A percentile compares a stretch with the other conserved stretches of the same genome.
Conservation (phyloP, 2,113 vertebrate genomes). For the Kryptolebias marmoratus region DNA sequence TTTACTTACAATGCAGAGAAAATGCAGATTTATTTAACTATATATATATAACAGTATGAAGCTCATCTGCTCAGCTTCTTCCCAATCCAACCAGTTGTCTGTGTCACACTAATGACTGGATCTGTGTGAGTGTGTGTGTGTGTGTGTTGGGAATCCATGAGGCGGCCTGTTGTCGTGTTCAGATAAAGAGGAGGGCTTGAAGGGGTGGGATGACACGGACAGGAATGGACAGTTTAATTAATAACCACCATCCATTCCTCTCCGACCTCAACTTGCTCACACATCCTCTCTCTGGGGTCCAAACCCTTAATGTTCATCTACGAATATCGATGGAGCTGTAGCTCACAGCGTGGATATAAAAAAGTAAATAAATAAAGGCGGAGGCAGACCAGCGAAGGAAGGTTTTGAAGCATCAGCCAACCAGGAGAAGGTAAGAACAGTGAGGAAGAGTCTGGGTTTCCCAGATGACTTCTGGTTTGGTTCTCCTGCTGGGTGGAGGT, state of each 20-base stretch:
- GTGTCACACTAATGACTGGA: constrained; percentile 28
- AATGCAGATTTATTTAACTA: background rate
- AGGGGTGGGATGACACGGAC: constrained; percentile 52
- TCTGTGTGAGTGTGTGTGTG: constrained; percentile 53
- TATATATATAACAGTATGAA: background rate
- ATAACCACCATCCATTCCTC: constrained; percentile 82
- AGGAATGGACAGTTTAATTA: constrained; percentile 83
- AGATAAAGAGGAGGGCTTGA: constrained; percentile 63
- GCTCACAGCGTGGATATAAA: constrained; percentile 34
- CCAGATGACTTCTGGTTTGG: background rate
- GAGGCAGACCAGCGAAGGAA: background rate
- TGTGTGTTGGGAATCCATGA: constrained; percentile 46
- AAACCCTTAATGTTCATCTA: constrained; percentile 54
- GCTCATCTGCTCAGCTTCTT: background rate
- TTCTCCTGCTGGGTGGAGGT: constrained; percentile 48
- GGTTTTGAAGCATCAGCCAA: constrained; percentile 27
- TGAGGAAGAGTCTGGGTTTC: background rate
- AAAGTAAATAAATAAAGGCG: no score
- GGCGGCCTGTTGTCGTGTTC: constrained; percentile 53
- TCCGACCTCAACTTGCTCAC: constrained; percentile 68
- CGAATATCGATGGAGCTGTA: constrained; percentile 59
- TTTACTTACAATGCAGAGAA: background rate
- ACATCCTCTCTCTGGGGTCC: constrained; percentile 56
- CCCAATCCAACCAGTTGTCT: constrained; percentile 23
- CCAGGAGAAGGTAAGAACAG: constrained; percentile 56